These are phyloP conservation scores for Acomys russatus DNA, from an alignment of 2,797 vertebrate genomes.

Conservation along the genomic window DNA sequence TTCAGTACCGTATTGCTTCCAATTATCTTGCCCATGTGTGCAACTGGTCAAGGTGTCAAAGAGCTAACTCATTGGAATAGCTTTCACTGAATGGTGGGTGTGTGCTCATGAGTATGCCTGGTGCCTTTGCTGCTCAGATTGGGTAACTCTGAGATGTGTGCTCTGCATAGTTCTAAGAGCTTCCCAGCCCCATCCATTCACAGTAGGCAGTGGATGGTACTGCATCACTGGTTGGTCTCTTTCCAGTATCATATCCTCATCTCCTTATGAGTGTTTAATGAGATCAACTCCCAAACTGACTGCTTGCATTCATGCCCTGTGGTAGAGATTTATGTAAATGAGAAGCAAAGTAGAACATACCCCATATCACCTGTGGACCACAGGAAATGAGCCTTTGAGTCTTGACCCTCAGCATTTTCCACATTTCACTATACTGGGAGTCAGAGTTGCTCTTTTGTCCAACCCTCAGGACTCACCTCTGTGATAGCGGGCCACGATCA, in stretches of 20 bases:
- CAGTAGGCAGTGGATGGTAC: background rate
- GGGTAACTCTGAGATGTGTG: background rate
- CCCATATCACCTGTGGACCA: no score
- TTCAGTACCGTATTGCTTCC: background rate
- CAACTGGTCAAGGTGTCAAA: background rate
- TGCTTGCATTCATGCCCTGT: background rate
- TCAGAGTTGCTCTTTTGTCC: background rate
- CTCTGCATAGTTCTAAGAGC: background rate
- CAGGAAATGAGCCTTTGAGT: background rate
- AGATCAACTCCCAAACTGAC: background rate
- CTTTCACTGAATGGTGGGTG: background rate
- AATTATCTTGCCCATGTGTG: background rate
- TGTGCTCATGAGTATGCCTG: background rate
- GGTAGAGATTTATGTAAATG: background rate
- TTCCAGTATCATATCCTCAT: background rate
- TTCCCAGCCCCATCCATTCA: background rate
- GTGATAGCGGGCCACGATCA: slow-evolving; percentile 55
- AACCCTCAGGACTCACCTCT: slow-evolving; percentile 64
- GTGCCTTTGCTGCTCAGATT: fast-evolving
- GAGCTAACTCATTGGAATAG: background rate
- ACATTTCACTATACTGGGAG: background rate
- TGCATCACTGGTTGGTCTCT: background rate
- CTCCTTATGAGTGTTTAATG: background rate
- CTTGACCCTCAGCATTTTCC: background rate
- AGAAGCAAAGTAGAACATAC: background rate